A percentile compares a stretch with the other conserved stretches of the same genome.
Conservation (phyloP, 2,797 vertebrate genomes). For the Anguilla pacifica region DNA sequence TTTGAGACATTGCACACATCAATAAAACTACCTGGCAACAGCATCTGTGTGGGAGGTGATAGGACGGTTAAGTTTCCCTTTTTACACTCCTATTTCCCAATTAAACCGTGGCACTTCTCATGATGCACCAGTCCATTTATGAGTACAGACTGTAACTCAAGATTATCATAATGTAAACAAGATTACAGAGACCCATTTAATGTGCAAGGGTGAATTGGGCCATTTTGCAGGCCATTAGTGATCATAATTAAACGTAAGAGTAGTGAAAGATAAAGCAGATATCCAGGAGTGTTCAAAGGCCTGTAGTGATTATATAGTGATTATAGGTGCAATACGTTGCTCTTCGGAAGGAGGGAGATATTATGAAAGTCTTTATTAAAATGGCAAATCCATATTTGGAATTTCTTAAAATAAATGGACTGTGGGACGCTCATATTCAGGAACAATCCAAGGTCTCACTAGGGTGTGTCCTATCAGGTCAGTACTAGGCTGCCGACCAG, state of each 20-base stretch:
- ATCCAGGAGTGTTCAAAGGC: no score
- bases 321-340: no score
- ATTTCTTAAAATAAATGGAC: no score
- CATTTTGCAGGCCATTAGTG: background rate
- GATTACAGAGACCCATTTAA: background rate
- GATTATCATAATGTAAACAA: background rate
- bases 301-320: no score
- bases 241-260: background rate
- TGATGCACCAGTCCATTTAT: background rate
- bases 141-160: background rate
- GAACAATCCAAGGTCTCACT: background rate
- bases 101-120: background rate
- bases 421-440: no score
- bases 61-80: background rate
- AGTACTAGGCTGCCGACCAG: no score
- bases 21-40: background rate
- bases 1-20: background rate
- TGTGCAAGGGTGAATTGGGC: background rate
- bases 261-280: background rate
- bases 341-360: no score
- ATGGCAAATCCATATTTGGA: no score
- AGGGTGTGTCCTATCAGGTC: background rate
- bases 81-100: background rate
- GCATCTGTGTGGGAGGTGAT: background rate
- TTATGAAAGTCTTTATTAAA: no score